Base-by-base conservation (phyloP, 2,113 vertebrate species). In the Bothrops jararaca region DNA sequence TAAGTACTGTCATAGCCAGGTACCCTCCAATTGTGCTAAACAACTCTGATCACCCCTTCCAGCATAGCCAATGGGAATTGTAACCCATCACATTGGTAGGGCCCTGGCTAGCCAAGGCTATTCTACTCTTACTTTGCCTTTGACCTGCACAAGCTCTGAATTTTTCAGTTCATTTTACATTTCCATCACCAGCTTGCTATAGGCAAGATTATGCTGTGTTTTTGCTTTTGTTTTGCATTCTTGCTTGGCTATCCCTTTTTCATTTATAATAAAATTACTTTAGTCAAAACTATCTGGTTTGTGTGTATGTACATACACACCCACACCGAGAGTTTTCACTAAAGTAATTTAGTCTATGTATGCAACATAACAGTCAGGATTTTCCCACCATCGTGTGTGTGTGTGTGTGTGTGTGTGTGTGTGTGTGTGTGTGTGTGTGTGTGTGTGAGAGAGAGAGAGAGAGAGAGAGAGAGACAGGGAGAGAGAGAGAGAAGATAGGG, bases 241-340 rank as follows among this genome's bases (percentile, higher is more conserved):
- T 69, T 80, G 20, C 45, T 18, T 92, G 45, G 80, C 29, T 24
- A 20, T 92, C 56, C 89, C 57, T 20, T 85, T 9, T 7, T 15
- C 85, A 85, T n/a, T 89, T 91, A 86, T 69, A 94, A 94, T 39
- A 50, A 95, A 95, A 95, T 11, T 85, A 8, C 2, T 91, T 60
- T 90, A 92, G 45, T 93, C 93, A 94, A 48, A 54, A 34, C 34
- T 89, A 34, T 85, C 0, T 87, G 34, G 1, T 85, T 12, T 89
- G 23, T 89, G 56, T 24, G 12, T 24, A 50, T 50, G 23, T 48
- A 24, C 20, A 18, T 1, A 91, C 22, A 90, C 5, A 89, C 11
- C 34, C 29, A 53, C 5, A 91, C 54, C 54, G 5, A 85, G n/a
- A 54, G 39, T 34, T 34, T 69, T 69, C 29, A 69, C 64, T 34